Conservation (phyloP, 2,113 vertebrate species). For the Hemichromis elongatus region DNA sequence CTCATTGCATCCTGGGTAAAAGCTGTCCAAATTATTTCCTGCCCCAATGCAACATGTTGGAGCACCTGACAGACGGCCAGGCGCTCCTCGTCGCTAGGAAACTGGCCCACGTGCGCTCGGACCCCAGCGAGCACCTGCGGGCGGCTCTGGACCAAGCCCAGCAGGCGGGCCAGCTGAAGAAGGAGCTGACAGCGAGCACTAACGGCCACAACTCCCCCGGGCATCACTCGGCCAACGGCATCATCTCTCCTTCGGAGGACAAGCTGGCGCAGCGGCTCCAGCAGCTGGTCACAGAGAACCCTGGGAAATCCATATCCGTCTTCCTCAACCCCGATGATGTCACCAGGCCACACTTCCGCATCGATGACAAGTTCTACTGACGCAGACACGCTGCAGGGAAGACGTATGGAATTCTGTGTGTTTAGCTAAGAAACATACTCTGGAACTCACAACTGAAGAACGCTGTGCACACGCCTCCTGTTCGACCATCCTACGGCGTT, state of each 20-base stretch:
- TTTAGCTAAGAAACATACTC: neutral
- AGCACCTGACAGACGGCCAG: constrained; percentile 68
- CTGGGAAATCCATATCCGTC: constrained; percentile 80
- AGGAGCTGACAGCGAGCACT: constrained; percentile 55
- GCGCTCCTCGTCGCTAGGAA: constrained; percentile 72
- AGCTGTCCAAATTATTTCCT: constrained; percentile 84
- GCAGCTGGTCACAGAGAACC: constrained; percentile 80
- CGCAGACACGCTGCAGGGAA: neutral
- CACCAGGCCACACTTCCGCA: constrained; percentile 77
- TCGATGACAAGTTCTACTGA: constrained; percentile 81
- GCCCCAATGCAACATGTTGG: constrained; percentile 79
- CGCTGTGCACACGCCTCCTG: neutral
- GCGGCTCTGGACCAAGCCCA: constrained; percentile 79
- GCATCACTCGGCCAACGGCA: constrained; percentile 49
- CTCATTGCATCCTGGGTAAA: constrained; percentile 79
- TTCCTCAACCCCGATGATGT: constrained; percentile 82
- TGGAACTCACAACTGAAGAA: neutral
- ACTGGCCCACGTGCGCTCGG: constrained; percentile 77
- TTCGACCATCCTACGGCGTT: neutral
- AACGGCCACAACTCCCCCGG: constrained; percentile 69
- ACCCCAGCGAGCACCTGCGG: constrained; percentile 79
- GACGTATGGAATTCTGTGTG: neutral
- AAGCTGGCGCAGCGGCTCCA: constrained; percentile 75
- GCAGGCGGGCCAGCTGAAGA: constrained; percentile 75
- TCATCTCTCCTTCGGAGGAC: constrained; percentile 71